These are phyloP conservation scores for Myotis planiceps DNA, from an alignment of 2,797 vertebrate species.

Conservation along the genomic window DNA sequence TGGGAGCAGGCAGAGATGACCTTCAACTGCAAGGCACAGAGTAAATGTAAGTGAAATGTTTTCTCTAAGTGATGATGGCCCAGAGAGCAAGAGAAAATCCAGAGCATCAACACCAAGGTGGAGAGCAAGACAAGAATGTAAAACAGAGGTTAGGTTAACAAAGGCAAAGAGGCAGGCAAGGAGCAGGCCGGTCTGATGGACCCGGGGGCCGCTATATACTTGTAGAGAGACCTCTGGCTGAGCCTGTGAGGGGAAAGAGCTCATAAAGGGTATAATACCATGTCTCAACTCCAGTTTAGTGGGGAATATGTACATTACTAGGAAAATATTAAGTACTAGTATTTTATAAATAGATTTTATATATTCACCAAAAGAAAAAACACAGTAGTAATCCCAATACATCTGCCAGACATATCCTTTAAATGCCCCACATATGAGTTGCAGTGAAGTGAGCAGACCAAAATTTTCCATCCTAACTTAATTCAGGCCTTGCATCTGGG, in stretches of 20 bases:
- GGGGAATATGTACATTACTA: neutral
- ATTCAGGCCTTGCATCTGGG: slow-evolving; percentile 41
- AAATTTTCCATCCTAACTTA: slow-evolving; percentile 65
- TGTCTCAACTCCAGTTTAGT: neutral
- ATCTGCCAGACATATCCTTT: slow-evolving; percentile 43
- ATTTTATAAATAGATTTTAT: slow-evolving; percentile 64
- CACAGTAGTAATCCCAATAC: neutral
- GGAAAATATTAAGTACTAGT: slow-evolving; percentile 15
- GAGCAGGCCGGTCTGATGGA: neutral
- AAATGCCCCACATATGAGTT: slow-evolving; percentile 41
- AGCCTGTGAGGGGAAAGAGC: neutral
- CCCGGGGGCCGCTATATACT: neutral
- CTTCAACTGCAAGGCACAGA: neutral
- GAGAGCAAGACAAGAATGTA: neutral
- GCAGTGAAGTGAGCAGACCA: neutral
- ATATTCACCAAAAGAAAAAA: slow-evolving; percentile 27
- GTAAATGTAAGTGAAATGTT: neutral
- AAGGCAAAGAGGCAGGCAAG: neutral
- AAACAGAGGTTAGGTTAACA: neutral
- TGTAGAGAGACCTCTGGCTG: neutral
- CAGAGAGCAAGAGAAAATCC: slow-evolving; percentile 1
- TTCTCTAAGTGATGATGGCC: neutral
- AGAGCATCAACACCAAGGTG: neutral
- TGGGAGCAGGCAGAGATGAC: neutral
- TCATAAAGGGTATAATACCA: neutral